These are phyloP conservation scores for Ceratotherium simum DNA, from an alignment of 2,113 vertebrate species.

Conservation along the genomic window DNA sequence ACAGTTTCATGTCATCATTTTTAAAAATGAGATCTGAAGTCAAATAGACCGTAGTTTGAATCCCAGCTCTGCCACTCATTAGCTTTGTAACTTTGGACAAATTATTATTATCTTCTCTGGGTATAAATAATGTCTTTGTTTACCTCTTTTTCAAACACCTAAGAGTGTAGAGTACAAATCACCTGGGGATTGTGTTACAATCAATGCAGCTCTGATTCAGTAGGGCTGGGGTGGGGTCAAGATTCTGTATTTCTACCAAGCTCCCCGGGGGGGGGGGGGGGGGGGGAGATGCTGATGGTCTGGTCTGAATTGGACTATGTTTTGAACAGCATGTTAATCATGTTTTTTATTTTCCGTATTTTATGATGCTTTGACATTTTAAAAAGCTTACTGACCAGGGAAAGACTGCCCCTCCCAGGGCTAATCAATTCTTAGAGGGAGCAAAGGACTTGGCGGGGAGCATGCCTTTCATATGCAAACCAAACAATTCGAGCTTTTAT, in stretches of 20 bases:
- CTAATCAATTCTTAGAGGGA: not conserved
- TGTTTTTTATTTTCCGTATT: not conserved
- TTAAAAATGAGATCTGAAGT: not conserved
- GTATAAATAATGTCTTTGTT: not conserved
- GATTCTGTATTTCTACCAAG: not conserved
- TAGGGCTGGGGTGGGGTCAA: not conserved
- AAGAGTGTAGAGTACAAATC: not conserved
- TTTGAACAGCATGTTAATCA: not conserved
- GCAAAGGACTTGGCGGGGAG: not conserved
- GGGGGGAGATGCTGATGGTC: not conserved
- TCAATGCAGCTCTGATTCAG: not conserved
- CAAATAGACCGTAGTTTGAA: not conserved
- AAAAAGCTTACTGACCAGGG: not conserved
- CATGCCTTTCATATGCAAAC: not conserved
- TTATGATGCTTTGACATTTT: not conserved
- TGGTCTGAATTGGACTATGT: not conserved
- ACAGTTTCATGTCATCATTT: not conserved
- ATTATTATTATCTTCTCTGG: not conserved
- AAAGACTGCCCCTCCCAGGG: not conserved
- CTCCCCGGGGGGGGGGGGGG: not conserved
- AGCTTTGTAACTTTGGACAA: not conserved
- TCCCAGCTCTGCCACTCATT: not conserved
- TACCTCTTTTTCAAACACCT: not conserved
- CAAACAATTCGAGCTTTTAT: not conserved
- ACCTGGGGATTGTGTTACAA: not conserved